These are phyloP conservation scores for Tachina grossa DNA, from an alignment of 2,888 invertebrate species.

Conservation along the genomic window DNA sequence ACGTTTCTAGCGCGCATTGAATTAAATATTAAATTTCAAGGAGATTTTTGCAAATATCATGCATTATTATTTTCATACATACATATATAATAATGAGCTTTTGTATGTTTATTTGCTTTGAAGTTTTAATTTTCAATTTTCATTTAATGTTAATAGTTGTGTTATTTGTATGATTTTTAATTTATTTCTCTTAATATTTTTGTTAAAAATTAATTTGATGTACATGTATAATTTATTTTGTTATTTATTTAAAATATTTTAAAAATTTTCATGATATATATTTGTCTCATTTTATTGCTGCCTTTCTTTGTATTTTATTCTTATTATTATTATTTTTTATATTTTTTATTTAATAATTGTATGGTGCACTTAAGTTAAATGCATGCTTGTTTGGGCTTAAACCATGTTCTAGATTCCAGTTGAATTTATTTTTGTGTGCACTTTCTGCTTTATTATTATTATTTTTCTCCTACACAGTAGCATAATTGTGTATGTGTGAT, in stretches of 20 bases:
- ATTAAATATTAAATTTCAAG: not conserved
- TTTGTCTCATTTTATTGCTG: slow-evolving; percentile 7
- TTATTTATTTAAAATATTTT: not conserved
- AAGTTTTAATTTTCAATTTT: no score
- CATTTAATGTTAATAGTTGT: no score
- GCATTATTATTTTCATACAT: not conserved
- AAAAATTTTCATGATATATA: no score
- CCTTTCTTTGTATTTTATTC: slow-evolving; percentile 14
- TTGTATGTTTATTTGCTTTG: no score
- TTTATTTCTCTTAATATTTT: no score
- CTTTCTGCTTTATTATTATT: slow-evolving; percentile 29
- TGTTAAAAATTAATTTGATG: no score
- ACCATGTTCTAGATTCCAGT: slow-evolving; percentile 42
- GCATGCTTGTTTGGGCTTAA: slow-evolving; percentile 36
- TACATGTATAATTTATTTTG: no score
- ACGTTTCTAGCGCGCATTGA: no score
- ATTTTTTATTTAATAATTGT: slow-evolving; percentile 17
- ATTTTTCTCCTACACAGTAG: not conserved
- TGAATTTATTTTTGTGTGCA: slow-evolving; percentile 25
- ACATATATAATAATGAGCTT: no score
- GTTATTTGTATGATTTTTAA: no score
- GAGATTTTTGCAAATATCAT: not conserved
- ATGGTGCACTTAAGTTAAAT: slow-evolving; percentile 37
- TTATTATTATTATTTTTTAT: not conserved
- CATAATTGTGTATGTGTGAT: slow-evolving; percentile 7